These are phyloP conservation scores for Esox lucius DNA, from an alignment of 2,797 vertebrate genomes.

Conservation along the genomic window DNA sequence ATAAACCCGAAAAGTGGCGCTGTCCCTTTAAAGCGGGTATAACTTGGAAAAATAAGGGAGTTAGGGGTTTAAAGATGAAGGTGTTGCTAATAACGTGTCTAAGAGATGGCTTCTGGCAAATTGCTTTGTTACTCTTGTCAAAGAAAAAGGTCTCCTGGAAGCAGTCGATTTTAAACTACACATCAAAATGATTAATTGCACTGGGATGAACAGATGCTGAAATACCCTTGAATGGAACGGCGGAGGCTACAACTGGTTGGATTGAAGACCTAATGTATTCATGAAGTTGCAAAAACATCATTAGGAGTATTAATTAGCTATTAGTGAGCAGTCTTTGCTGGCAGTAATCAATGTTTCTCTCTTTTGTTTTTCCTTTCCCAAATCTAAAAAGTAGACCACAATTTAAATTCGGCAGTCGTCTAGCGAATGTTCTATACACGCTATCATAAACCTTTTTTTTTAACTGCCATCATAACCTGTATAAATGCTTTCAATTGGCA, in stretches of 20 bases:
- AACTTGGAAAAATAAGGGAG: conserved; percentile 51
- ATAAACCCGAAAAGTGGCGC: conserved; percentile 51
- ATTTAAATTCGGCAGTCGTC: conserved; percentile 32
- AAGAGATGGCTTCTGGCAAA: conserved; percentile 94
- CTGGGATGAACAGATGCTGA: conserved; percentile 93
- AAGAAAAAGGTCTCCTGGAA: conserved; percentile 83
- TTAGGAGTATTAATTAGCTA: conserved; percentile 84
- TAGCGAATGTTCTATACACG: conserved; percentile 6
- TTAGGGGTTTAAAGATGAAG: conserved; percentile 76
- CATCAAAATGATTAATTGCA: conserved; percentile 99
- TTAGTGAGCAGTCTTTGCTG: conserved; percentile 43
- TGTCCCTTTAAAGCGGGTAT: conserved; percentile 77
- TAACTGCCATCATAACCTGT: neutral
- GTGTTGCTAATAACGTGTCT: conserved; percentile 91
- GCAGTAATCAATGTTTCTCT: neutral
- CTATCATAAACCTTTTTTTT: neutral
- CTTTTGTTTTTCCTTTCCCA: conserved; percentile 18
- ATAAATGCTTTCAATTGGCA: neutral
- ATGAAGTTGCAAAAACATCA: conserved; percentile 87
- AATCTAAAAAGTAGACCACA: conserved; percentile 25
- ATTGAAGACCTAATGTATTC: conserved; percentile 85
- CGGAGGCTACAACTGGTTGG: conserved; percentile 78
- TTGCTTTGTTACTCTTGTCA: conserved; percentile 99
- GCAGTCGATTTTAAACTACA: conserved; percentile 94
- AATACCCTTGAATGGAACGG: conserved; percentile 87